Conservation (phyloP, 2,888 invertebrate genomes). For the Diploptera punctata region DNA sequence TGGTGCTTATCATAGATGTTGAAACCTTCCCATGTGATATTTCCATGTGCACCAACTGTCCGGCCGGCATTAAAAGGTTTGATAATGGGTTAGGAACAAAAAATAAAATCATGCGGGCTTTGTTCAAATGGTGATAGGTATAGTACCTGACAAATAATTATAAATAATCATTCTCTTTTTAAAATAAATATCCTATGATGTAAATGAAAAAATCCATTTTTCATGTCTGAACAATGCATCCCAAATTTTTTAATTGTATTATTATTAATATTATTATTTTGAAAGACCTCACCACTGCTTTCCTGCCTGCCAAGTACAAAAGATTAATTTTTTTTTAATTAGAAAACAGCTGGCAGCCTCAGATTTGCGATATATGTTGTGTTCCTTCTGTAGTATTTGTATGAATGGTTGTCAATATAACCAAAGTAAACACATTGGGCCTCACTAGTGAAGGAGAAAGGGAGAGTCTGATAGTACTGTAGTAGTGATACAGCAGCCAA, state of each 20-base stretch:
- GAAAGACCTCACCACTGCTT: slow-evolving; percentile 20
- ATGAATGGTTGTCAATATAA: too few species aligned
- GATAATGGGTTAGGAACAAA: slow-evolving; percentile 24
- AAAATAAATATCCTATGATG: slow-evolving; percentile 18
- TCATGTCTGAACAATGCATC: slow-evolving; percentile 20
- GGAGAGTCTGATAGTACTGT: too few species aligned
- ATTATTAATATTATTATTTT: slow-evolving; percentile 18
- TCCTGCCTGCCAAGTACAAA: slow-evolving; percentile 42
- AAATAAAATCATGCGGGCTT: slow-evolving; percentile 34
- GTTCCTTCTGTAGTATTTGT: slow-evolving; percentile 25
- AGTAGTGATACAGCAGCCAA: too few species aligned
- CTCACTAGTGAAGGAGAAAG: too few species aligned
- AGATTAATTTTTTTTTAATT: slow-evolving; percentile 30
- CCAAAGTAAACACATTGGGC: too few species aligned
- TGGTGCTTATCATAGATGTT: slow-evolving; percentile 21
- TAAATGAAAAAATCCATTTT: slow-evolving; percentile 14
- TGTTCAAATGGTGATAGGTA: slow-evolving; percentile 42
- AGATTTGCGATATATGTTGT: slow-evolving; percentile 37
- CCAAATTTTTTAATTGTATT: slow-evolving; percentile 3
- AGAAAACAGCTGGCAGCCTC: slow-evolving; percentile 41
- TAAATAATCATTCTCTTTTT: slow-evolving; percentile 31
- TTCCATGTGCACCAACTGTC: slow-evolving; percentile 32
- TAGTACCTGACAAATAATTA: slow-evolving; percentile 41
- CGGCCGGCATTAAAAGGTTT: slow-evolving; percentile 22
- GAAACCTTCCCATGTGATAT: slow-evolving; percentile 37